Evolutionary conservation across 2,888 invertebrate species (phyloP).

Genomic region (Aphodius sticticus): DNA sequence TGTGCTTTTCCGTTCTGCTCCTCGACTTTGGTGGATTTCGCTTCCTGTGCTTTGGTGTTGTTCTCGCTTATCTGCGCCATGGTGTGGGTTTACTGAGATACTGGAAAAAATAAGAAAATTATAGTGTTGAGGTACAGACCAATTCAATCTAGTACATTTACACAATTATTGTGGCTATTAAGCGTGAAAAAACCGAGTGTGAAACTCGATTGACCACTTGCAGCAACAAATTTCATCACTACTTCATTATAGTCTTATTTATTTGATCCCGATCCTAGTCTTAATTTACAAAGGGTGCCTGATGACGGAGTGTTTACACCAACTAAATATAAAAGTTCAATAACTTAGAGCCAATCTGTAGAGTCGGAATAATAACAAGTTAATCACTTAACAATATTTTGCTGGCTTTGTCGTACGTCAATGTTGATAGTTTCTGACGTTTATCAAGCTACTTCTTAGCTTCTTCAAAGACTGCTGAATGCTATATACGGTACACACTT

Average conservation of each 20-base stretch:
- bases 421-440: background rate
- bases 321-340: background rate
- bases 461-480: background rate
- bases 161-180: too few relatives aligned
- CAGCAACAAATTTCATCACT: too few relatives aligned
- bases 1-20: constrained; percentile 4
- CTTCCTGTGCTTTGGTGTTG: background rate
- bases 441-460: background rate
- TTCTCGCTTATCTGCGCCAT: constrained; percentile 36
- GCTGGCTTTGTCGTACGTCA: background rate
- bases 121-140: background rate
- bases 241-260: too few relatives aligned
- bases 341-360: background rate
- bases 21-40: background rate
- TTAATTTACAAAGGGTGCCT: too few relatives aligned
- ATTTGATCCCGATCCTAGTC: too few relatives aligned
- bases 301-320: too few relatives aligned
- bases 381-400: background rate
- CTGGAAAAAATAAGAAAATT: constrained; percentile 14
- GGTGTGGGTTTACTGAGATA: background rate
- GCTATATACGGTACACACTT: too few relatives aligned
- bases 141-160: too few relatives aligned
- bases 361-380: background rate
- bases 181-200: too few relatives aligned
- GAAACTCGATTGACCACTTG: too few relatives aligned